These are phyloP conservation scores for Pseudomugil tenellus DNA, from an alignment of 2,797 vertebrate species.

Conservation along the genomic window DNA sequence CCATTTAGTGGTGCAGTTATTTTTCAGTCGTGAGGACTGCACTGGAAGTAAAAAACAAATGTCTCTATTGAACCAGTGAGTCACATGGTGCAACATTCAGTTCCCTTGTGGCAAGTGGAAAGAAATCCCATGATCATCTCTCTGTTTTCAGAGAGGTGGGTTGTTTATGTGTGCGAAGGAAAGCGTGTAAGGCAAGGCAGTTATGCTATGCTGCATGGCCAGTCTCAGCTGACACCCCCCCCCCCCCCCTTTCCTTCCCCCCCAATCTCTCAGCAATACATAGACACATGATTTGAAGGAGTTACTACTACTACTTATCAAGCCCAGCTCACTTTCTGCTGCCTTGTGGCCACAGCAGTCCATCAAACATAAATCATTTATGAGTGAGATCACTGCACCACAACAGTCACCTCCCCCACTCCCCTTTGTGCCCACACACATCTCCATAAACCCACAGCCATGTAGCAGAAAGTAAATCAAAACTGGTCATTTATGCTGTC, in stretches of 20 bases:
- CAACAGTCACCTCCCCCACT: slow-evolving; percentile 44
- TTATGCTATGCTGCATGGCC: slow-evolving; percentile 41
- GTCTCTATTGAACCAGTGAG: slow-evolving; percentile 60
- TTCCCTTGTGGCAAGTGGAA: slow-evolving; percentile 51
- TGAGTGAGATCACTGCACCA: slow-evolving; percentile 74
- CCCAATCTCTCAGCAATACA: slow-evolving; percentile 23
- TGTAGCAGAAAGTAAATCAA: slow-evolving; percentile 45
- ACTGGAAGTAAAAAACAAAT: slow-evolving; percentile 51
- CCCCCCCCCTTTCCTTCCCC: slow-evolving; percentile 12
- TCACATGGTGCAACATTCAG: slow-evolving; percentile 66
- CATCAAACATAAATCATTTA: slow-evolving; percentile 73
- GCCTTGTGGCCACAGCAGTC: slow-evolving; percentile 52
- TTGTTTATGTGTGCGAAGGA: slow-evolving; percentile 33
- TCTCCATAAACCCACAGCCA: slow-evolving; percentile 45
- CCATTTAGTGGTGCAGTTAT: slow-evolving; percentile 49
- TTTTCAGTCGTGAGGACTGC: slow-evolving; percentile 44
- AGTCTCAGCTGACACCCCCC: slow-evolving; percentile 54
- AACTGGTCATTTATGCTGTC: slow-evolving; percentile 14
- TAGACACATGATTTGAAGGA: slow-evolving; percentile 45
- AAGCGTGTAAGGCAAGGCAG: slow-evolving; percentile 4
- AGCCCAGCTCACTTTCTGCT: slow-evolving; percentile 31
- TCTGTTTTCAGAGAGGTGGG: slow-evolving; percentile 38
- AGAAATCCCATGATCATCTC: slow-evolving; percentile 71
- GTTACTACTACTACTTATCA: slow-evolving; percentile 65
- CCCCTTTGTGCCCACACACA: slow-evolving; percentile 16